Evolutionary conservation across 2,797 vertebrate species (phyloP), one percentile per base, ranked within the genome.

Genomic region (Acipenser transmontanus): DNA sequence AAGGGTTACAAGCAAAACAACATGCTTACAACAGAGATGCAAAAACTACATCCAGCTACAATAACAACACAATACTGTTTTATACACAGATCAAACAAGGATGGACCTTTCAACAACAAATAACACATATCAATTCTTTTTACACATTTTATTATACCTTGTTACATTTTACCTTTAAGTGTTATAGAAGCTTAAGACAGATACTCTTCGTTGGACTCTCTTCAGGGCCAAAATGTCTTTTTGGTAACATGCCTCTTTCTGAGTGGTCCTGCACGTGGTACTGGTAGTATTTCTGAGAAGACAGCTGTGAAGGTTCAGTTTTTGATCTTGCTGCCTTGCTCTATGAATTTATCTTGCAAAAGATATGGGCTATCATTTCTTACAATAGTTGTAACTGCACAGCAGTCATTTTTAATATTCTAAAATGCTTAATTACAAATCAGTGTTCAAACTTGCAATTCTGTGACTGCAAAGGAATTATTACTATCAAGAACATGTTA

Each of bases 1-100:
- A 52, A 47, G 48, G 49, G 50, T 66, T 64, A 66, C 72, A 69
- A 68, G 68, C 71, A 70, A 72, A 79, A 76, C 68, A 84, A 49
- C 78, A 76, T 83, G 84, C 87, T 77, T 70, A 57, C 70, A 69
- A 72, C 74, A 72, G 67, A 57, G 54, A 57, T 57, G 54, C 12
- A 7, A 57, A 57, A 57, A 57, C 13, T 34, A 34, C 20, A 13
- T 7, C 54, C 9, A 11, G 54, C 54, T 12, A 57, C 13, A 13
- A 57, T 57, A 57, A 57, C 54, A 57, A 9, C 12, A n/a, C 54
- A 10, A 11, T 11, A 57, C 6, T 57, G 54, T 57, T 57, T 57
- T 12, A 57, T 57, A 14, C 12, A 57, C 54, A 57, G 54, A 11
- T 12, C 12, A 57, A 12, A 12, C 54, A 11, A 13, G 12, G 54